Percentiles rank a stretch among this genome's conserved stretches.
These are phyloP conservation scores for Strigops habroptila DNA, from an alignment of 2,113 vertebrate species.

Conservation along the genomic window DNA sequence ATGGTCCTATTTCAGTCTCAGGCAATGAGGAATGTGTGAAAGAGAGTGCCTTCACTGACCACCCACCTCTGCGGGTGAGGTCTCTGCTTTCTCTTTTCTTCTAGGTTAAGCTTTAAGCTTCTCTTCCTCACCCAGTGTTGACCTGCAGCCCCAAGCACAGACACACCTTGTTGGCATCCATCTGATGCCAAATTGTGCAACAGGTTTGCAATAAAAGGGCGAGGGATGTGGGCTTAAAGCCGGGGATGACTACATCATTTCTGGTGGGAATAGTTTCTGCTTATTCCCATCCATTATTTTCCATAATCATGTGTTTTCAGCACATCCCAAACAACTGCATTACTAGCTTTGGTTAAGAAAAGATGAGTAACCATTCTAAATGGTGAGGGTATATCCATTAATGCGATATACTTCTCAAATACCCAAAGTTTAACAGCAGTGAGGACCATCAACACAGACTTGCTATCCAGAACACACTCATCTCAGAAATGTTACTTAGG, in stretches of 20 bases:
- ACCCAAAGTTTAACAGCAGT: neutral
- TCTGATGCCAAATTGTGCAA: neutral
- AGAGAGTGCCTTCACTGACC: neutral
- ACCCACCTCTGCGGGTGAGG: neutral
- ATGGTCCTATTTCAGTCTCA: neutral
- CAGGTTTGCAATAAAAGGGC: neutral
- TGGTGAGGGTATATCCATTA: neutral
- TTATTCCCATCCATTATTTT: neutral
- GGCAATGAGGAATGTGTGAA: neutral
- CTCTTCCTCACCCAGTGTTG: neutral
- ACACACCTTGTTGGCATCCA: accelerated
- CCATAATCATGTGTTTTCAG: neutral
- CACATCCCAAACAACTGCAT: neutral
- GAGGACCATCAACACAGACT: neutral
- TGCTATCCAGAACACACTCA: neutral
- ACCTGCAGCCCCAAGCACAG: neutral
- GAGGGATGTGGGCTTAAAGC: neutral
- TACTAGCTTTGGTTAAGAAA: neutral
- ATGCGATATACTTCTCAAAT: neutral
- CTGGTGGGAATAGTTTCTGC: neutral
- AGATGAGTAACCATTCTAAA: neutral
- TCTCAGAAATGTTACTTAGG: neutral
- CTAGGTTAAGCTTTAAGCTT: neutral
- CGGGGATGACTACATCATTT: neutral
- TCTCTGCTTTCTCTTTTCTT: neutral